Conservation (phyloP, 2,797 vertebrate species). For the Argya squamiceps region DNA sequence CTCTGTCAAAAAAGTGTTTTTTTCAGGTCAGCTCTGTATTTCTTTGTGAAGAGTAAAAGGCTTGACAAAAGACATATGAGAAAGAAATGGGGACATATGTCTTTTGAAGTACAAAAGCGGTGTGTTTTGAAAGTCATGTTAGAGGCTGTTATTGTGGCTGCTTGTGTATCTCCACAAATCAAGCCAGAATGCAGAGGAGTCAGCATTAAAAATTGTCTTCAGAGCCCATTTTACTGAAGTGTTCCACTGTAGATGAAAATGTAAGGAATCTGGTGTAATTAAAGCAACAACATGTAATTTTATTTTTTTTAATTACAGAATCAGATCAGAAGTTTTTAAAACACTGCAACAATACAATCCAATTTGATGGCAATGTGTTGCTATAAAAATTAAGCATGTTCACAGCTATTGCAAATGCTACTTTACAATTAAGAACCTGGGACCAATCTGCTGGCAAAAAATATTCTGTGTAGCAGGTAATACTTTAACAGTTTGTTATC, state of each 20-base stretch:
- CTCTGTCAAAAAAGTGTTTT: not conserved
- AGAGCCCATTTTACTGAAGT: not conserved
- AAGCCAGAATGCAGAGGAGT: slow-evolving; percentile 44
- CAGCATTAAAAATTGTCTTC: slow-evolving; percentile 51
- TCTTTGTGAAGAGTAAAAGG: slow-evolving; percentile 48
- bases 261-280: slow-evolving; percentile 54
- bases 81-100: slow-evolving; percentile 29
- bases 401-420: slow-evolving; percentile 50
- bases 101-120: slow-evolving; percentile 65
- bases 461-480: not conserved
- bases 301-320: slow-evolving; percentile 47
- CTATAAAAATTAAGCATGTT: slow-evolving; percentile 64
- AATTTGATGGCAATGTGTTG: slow-evolving; percentile 53
- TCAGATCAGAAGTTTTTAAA: not conserved
- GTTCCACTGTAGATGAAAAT: slow-evolving; percentile 57
- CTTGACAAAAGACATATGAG: slow-evolving; percentile 35
- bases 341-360: not conserved
- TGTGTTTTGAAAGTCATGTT: slow-evolving; percentile 47
- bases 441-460: slow-evolving; percentile 53
- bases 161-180: slow-evolving; percentile 35
- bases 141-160: slow-evolving; percentile 55
- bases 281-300: not conserved
- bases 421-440: slow-evolving; percentile 51
- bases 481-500: not conserved
- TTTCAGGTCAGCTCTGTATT: slow-evolving; percentile 31